These are phyloP conservation scores for Mesitornis unicolor DNA, from an alignment of 2,113 vertebrate genomes.

Conservation along the genomic window DNA sequence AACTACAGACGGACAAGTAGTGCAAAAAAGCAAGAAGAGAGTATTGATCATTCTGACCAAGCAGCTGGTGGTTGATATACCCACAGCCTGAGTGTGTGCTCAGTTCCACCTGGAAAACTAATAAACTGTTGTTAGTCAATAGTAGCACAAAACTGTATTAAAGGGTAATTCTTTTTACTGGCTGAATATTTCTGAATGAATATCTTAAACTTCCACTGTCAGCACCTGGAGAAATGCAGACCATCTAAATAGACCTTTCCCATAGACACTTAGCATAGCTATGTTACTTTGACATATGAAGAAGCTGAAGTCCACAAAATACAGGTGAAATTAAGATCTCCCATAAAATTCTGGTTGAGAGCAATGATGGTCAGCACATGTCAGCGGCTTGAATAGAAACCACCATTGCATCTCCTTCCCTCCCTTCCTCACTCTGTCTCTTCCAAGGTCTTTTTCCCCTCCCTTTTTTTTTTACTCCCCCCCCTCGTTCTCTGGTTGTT, in stretches of 20 bases:
- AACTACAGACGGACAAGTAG: neutral
- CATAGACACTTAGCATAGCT: neutral
- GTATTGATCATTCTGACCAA: neutral
- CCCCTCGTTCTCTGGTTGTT: accelerated
- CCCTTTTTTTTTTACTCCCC: accelerated
- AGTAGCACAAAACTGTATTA: neutral
- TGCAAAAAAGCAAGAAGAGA: neutral
- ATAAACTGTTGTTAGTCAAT: neutral
- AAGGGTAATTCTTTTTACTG: neutral
- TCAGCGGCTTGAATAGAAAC: neutral
- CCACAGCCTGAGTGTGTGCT: neutral
- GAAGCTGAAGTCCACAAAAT: neutral
- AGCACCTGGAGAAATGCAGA: neutral
- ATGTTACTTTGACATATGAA: neutral
- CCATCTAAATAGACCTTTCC: neutral
- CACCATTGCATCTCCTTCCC: neutral
- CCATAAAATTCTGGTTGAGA: neutral
- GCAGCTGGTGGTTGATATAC: neutral
- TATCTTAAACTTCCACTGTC: neutral
- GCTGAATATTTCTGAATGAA: neutral
- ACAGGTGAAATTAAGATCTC: neutral
- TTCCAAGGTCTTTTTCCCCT: neutral
- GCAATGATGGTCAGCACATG: neutral
- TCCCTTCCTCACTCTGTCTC: neutral
- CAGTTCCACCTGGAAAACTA: neutral